phyloP scores from a whole-genome alignment of 2,797 vertebrate species.

The Ficedula albicollis region DNA sequence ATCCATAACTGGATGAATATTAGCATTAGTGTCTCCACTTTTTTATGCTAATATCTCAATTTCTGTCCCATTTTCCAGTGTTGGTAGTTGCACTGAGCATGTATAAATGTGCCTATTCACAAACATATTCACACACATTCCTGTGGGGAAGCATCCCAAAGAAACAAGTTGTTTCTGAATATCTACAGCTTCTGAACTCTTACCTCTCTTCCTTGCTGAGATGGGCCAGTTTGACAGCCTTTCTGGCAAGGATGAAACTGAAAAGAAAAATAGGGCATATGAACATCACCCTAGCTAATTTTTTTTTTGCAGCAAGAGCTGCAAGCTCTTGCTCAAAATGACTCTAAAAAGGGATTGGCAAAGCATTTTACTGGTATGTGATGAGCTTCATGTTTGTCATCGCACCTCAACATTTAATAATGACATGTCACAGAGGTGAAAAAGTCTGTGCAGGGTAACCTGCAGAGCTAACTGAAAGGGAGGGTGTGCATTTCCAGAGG shows the following conservation, averaged over 20 bases:
- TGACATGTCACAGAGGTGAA: not conserved
- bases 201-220: conserved; percentile 80
- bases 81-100: not conserved
- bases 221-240: conserved; percentile 72
- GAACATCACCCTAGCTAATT: not conserved
- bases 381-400: not conserved
- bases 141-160: not conserved
- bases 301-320: no score
- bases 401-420: not conserved
- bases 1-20: not conserved
- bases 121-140: not conserved
- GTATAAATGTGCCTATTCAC: not conserved
- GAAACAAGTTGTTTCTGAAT: not conserved
- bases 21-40: not conserved
- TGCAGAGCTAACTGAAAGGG: not conserved
- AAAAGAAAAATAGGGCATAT: conserved; percentile 3
- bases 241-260: conserved; percentile 81
- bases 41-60: not conserved
- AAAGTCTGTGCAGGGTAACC: not conserved
- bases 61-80: not conserved
- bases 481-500: not conserved
- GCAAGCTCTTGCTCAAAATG: not conserved
- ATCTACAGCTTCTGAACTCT: conserved; percentile 2
- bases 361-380: not conserved
- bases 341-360: not conserved